Conservation (phyloP, 2,888 invertebrate species). For the Eristalis intricaria region DNA sequence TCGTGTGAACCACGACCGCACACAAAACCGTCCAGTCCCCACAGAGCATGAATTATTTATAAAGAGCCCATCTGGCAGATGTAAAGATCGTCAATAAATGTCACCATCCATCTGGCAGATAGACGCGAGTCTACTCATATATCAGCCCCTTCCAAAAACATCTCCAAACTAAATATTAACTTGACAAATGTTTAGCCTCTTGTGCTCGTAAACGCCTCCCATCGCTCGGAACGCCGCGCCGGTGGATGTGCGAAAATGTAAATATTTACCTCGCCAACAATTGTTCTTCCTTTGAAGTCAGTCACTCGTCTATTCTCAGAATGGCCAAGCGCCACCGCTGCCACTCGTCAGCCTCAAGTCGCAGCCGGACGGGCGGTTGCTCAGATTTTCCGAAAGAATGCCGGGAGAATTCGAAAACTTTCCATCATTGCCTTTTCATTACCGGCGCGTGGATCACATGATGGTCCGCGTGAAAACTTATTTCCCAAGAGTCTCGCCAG, state of each 20-base stretch:
- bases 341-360: not conserved
- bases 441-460: slow-evolving; percentile 2
- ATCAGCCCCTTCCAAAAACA: not conserved
- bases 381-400: not conserved
- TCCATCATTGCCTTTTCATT: not conserved
- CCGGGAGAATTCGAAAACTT: not conserved
- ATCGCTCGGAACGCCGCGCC: not conserved
- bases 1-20: not conserved
- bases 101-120: slow-evolving; percentile 44
- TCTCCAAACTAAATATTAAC: slow-evolving; percentile 34
- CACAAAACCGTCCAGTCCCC: not conserved
- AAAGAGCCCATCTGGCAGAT: slow-evolving; percentile 45
- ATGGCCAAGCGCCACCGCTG: slow-evolving; percentile 34
- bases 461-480: not conserved
- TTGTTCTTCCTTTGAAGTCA: slow-evolving; percentile 27
- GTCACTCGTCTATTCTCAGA: slow-evolving; percentile 26
- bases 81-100: slow-evolving; percentile 55
- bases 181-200: slow-evolving; percentile 60
- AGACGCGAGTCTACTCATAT: not conserved
- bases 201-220: slow-evolving; percentile 22
- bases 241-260: slow-evolving; percentile 35
- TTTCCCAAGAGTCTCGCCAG: not conserved
- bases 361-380: not conserved
- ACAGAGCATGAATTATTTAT: slow-evolving; percentile 38
- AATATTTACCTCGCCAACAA: slow-evolving; percentile 41